Percentiles rank a stretch among this genome's conserved stretches.
These are phyloP conservation scores for Palythoa caribaeorum DNA, from an alignment of 92 coral and sea anemone species.

Conservation along the genomic window DNA sequence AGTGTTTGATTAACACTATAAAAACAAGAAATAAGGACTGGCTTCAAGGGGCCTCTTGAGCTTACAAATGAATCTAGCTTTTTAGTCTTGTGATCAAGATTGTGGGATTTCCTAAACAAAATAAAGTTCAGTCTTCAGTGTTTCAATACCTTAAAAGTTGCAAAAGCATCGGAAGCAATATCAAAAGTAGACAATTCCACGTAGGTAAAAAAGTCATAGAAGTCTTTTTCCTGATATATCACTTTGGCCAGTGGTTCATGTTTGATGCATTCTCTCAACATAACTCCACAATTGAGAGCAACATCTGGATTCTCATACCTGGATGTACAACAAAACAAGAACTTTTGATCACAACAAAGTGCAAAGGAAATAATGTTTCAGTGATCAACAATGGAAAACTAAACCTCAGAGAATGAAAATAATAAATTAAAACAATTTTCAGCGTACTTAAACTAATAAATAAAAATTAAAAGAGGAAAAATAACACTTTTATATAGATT, in stretches of 20 bases:
- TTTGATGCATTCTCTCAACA: slow-evolving; percentile 88
- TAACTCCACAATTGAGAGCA: slow-evolving; percentile 92
- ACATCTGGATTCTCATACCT: slow-evolving; percentile 91
- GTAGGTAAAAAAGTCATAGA: slow-evolving; percentile 81
- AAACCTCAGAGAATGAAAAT: no score
- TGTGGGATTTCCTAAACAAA: no score
- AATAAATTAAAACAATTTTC: no score
- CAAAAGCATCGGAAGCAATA: slow-evolving; percentile 98
- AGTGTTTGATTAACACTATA: no score
- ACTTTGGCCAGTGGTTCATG: slow-evolving; percentile 75
- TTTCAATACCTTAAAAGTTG: slow-evolving; percentile 88
- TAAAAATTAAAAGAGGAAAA: no score
- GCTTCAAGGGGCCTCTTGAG: no score
- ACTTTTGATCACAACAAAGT: background rate
- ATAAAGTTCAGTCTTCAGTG: background rate
- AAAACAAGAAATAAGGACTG: no score
- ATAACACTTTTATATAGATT: no score
- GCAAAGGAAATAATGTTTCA: background rate
- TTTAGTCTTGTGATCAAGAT: no score
- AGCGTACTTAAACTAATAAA: no score
- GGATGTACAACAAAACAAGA: background rate
- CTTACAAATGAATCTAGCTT: no score
- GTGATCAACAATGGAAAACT: no score
- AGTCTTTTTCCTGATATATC: slow-evolving; percentile 45
- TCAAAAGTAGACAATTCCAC: slow-evolving; percentile 99